These are phyloP conservation scores for Caenorhabditis sinica DNA, from an alignment of 2,888 invertebrate genomes.

Conservation along the genomic window DNA sequence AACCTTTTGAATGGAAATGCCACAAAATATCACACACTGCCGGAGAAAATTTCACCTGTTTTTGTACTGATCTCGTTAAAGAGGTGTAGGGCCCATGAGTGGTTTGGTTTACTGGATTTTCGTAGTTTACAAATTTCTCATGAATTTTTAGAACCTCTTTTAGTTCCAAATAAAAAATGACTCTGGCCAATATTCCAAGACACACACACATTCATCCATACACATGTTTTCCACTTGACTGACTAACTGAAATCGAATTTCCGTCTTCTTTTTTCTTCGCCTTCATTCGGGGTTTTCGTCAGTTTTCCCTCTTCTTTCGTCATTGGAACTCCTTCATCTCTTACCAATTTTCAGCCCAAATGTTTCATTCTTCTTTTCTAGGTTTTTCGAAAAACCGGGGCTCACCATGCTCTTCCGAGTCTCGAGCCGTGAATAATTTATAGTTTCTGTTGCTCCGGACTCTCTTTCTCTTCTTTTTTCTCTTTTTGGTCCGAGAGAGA, in stretches of 20 bases:
- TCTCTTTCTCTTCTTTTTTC: neutral
- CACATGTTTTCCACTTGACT: slow-evolving; percentile 50
- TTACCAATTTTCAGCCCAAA: neutral
- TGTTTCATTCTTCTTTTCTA: neutral
- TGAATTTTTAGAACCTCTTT: too few relatives aligned
- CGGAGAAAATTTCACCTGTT: slow-evolving; percentile 10
- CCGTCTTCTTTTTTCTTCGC: slow-evolving; percentile 29
- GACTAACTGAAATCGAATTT: slow-evolving; percentile 61
- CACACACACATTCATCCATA: neutral
- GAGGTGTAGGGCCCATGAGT: too few relatives aligned
- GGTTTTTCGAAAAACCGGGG: neutral
- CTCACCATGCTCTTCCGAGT: neutral
- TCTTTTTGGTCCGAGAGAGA: neutral
- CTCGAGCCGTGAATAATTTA: slow-evolving; percentile 51
- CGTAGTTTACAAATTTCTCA: slow-evolving; percentile 3
- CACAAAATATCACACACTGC: slow-evolving; percentile 20
- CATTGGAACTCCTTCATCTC: neutral
- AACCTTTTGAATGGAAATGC: slow-evolving; percentile 29
- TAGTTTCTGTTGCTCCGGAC: slow-evolving; percentile 23
- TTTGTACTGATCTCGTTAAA: neutral
- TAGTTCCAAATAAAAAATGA: too few relatives aligned
- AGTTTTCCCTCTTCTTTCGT: too few relatives aligned
- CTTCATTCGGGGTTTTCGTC: neutral
- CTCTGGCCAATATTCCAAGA: neutral
- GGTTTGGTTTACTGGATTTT: neutral